Percentiles rank a stretch among this genome's conserved stretches.
These are phyloP conservation scores for Odontesthes bonariensis DNA, from an alignment of 2,113 vertebrate species.

Conservation along the genomic window DNA sequence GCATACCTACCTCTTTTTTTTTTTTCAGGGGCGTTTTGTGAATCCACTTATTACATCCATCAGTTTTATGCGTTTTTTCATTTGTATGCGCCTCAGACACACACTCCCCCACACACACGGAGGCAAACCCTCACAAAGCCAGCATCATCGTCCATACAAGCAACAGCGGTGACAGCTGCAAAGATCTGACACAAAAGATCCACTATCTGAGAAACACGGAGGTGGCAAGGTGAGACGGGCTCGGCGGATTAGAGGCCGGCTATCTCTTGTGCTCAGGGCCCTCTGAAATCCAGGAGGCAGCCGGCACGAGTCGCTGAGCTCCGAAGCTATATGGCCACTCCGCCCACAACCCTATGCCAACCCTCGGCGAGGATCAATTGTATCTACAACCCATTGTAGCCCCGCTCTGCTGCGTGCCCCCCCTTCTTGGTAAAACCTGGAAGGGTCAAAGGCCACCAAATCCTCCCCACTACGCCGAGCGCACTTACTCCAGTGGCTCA, in stretches of 20 bases:
- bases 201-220: conserved; percentile 48
- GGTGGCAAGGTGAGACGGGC: conserved; percentile 61
- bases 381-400: conserved; percentile 49
- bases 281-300: conserved; percentile 60
- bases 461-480: conserved; percentile 44
- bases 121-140: conserved; percentile 39
- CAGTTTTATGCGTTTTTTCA: conserved; percentile 20
- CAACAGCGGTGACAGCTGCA: conserved; percentile 50
- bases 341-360: conserved; percentile 18
- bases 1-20: not conserved
- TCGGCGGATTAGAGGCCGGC: conserved; percentile 63
- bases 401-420: not conserved
- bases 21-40: conserved; percentile 1
- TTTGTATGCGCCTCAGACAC: conserved; percentile 8
- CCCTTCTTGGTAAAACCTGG: conserved; percentile 48
- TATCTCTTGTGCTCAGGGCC: conserved; percentile 66
- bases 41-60: conserved; percentile 34
- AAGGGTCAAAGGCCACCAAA: conserved; percentile 66
- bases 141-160: conserved; percentile 35
- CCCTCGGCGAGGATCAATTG: conserved; percentile 46
- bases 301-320: conserved; percentile 52
- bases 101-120: not conserved
- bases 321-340: conserved; percentile 46
- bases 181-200: conserved; percentile 69
- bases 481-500: conserved; percentile 38